Base-by-base conservation (phyloP, 2,888 invertebrate genomes). In the Heliconius hortense region DNA sequence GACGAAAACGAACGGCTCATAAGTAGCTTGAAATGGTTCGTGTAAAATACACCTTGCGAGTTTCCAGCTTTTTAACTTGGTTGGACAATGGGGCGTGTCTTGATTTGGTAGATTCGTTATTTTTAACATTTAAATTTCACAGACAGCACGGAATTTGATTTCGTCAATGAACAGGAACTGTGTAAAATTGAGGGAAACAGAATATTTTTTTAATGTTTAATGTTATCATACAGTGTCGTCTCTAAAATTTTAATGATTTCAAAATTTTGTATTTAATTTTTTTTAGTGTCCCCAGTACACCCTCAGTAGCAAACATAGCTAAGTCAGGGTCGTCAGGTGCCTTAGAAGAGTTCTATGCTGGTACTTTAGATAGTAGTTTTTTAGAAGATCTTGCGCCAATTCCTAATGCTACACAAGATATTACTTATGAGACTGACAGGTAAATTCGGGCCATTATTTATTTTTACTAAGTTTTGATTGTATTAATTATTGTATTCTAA, bases 361-460 rank as follows among this genome's bases (percentile, higher is more conserved):
- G 96, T n/a, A 95, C 96, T 66, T 87, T 97, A 59, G 97, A 97
- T 83, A 95, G 95, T 84, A 96, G 96, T 74, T 97, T 97, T 85
- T 90, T 97, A 62, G 97, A 97, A 79, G 97, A 97, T 82, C 84
- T 94, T 1, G 84, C 92, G 2, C 88, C 91, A 4, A 76, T 89
- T 66, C 79, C 87, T 21, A 83, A 83, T 72, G 75, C 80, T 15
- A 84, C 83, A 73, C 88, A 89, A 73, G 89, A 90, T 31, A 80
- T 80, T 18, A 78, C 78, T 13, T 89, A 88, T 79, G 93, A 92
- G 59, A 88, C 82, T 74, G 93, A 94, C 70, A 94, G 93, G 93
- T 92, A 79, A 35, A 24, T 56, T 59, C 1, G 4, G 1, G 3
- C 11, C 11, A 59, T 59, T n/a, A 59, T 35, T 8, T n/a, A n/a